Conservation (phyloP, 2,888 invertebrate species). For the Eretmocerus hayati region DNA sequence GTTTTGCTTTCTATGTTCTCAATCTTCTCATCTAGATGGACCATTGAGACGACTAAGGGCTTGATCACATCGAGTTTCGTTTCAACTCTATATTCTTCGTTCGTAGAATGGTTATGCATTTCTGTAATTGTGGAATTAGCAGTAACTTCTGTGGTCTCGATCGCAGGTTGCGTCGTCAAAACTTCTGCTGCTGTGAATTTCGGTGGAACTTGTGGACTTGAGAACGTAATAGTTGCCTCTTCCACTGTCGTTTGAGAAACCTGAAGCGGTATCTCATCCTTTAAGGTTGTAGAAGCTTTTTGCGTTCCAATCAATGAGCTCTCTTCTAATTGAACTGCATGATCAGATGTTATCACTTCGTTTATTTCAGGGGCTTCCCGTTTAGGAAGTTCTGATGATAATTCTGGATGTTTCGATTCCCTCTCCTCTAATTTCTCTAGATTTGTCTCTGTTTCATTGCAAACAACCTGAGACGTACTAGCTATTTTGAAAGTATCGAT, state of each 20-base stretch:
- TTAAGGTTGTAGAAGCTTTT: conserved; percentile 30
- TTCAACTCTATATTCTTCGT: conserved; percentile 31
- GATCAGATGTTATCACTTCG: conserved; percentile 23
- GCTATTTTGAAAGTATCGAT: conserved; percentile 29
- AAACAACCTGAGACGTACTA: conserved; percentile 27
- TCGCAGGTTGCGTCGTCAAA: conserved; percentile 38
- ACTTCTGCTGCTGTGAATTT: conserved; percentile 40
- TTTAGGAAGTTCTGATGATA: conserved; percentile 31
- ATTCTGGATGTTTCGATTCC: conserved; percentile 18
- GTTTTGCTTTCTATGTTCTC: conserved; percentile 21
- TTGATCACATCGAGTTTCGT: conserved; percentile 25
- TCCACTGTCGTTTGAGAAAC: conserved; percentile 29
- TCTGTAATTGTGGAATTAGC: conserved; percentile 28
- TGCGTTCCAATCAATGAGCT: conserved; percentile 26
- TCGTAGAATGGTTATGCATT: conserved; percentile 29
- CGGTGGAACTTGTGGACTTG: conserved; percentile 24
- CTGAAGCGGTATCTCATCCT: conserved; percentile 30
- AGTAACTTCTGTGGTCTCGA: conserved; percentile 32
- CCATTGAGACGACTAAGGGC: conserved; percentile 26
- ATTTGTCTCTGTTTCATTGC: conserved; percentile 29
- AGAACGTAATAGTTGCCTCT: conserved; percentile 29
- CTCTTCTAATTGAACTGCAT: conserved; percentile 3
- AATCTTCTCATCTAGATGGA: conserved; percentile 31
- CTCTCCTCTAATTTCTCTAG: conserved; percentile 18
- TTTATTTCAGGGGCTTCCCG: conserved; percentile 31